These are phyloP conservation scores for Muraenolepis orangiensis DNA, from an alignment of 2,797 vertebrate genomes.

Conservation along the genomic window DNA sequence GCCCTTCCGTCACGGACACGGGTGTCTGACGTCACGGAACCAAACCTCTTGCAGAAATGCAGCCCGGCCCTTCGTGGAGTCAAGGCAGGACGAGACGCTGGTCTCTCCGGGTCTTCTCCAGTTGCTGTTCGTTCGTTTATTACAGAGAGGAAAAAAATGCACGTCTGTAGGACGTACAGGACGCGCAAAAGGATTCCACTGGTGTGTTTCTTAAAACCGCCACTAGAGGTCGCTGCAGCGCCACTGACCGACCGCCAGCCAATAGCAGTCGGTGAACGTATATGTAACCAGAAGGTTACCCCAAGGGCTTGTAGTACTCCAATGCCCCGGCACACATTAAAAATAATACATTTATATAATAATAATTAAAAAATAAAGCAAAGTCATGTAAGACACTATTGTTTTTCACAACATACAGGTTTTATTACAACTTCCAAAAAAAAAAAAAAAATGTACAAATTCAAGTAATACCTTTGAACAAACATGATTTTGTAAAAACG, in stretches of 20 bases:
- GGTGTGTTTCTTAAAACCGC: neutral
- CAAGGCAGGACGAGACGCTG: neutral
- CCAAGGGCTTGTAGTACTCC: neutral
- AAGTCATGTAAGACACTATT: neutral
- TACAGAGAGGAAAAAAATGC: too few relatives aligned
- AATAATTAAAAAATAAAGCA: neutral
- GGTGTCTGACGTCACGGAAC: neutral
- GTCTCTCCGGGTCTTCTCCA: neutral
- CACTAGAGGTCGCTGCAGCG: neutral
- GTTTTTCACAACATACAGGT: constrained; percentile 38
- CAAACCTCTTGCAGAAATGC: neutral
- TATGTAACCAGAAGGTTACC: neutral
- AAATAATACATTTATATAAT: too few relatives aligned
- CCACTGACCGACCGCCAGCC: neutral
- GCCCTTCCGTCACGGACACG: constrained; percentile 26
- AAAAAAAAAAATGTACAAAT: constrained; percentile 38
- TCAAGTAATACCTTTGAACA: constrained; percentile 45
- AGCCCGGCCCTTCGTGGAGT: neutral
- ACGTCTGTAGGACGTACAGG: neutral
- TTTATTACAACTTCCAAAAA: constrained; percentile 53
- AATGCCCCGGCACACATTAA: neutral
- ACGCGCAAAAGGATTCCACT: neutral
- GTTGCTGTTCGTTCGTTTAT: too few relatives aligned
- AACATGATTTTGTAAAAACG: neutral
- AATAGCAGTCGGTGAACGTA: neutral